Conservation (phyloP, 2,797 vertebrate genomes). For the Ficedula albicollis region DNA sequence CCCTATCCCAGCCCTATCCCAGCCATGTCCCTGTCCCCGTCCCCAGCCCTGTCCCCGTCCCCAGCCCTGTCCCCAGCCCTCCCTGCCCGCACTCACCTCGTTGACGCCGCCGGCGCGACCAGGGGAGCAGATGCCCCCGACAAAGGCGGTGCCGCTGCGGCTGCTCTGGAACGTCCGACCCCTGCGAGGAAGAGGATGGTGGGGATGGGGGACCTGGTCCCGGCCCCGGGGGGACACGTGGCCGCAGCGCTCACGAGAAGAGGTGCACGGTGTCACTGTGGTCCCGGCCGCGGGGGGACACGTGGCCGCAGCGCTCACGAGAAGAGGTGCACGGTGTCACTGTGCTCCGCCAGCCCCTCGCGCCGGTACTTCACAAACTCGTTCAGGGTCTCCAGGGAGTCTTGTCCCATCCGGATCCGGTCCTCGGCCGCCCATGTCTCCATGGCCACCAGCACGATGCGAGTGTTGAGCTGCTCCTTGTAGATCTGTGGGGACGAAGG, state of each 20-base stretch:
- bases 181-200: slow-evolving; percentile 68
- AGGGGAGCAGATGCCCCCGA: slow-evolving; percentile 88
- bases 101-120: slow-evolving; percentile 87
- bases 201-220: background rate
- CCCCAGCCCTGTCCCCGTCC: background rate
- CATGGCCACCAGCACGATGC: slow-evolving; percentile 94
- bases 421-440: slow-evolving; percentile 91
- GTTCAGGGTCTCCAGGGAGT: slow-evolving; percentile 86
- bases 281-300: slow-evolving; percentile 37
- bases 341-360: slow-evolving; percentile 84
- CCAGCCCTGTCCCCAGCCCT: background rate
- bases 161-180: slow-evolving; percentile 91
- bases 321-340: slow-evolving; percentile 90
- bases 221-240: fast-evolving
- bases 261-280: slow-evolving; percentile 89
- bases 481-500: slow-evolving; percentile 80
- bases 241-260: slow-evolving; percentile 84
- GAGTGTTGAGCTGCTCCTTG: slow-evolving; percentile 93
- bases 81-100: slow-evolving; percentile 71
- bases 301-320: slow-evolving; percentile 76
- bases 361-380: slow-evolving; percentile 90
- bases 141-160: slow-evolving; percentile 89
- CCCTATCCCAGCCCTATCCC: too few relatives aligned
- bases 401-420: slow-evolving; percentile 83
- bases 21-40: too few relatives aligned